Evolutionary conservation across 2,113 vertebrate species (phyloP), one percentile per base, ranked within the genome.

Genomic region (Ctenodactylus gundi): DNA sequence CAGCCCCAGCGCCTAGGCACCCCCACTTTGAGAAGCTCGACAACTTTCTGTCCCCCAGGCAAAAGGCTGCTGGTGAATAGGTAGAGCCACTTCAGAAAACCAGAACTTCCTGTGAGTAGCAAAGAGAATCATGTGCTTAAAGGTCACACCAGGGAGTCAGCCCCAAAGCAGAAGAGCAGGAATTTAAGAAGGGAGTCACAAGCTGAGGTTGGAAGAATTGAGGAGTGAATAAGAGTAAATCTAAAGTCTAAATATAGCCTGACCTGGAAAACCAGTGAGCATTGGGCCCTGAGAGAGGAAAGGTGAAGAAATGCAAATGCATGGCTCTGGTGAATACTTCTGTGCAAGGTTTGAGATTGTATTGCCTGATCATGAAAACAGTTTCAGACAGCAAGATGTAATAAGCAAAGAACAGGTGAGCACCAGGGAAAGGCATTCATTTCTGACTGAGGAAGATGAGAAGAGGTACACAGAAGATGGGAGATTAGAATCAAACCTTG

Each of bases 111-210:
- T 88, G 64, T 41, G 67, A 67, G 21, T 58, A 49, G 29, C 64
- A 92, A 78, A 46, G 49, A 89, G 86, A 82, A 80, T 57, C 46
- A 80, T 44, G 34, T 91, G 53, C 51, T 51, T 44, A 84, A 3
- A 15, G 39, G 23, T 53, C 17, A 89, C 73, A n/a, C 39, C 23
- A 65, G 53, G 64, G 93, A 91, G 89, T 75, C n/a, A 93, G 65
- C 2, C 9, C 15, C 57, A 39, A 34, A 75, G 62, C 8, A 94
- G 68, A 83, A 96, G 86, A 83, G 27, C 49, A 41, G 34, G 39
- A 77, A 84, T 20, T 88, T 80, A 41, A 88, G 39, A 92, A 57
- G 77, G 44, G 78, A 90, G n/a, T 49, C 91, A 23, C 70, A 91
- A 91, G 84, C 44, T 93, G 41, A 41, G 25, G 1, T 84, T 75